Base-by-base conservation (phyloP, 1,140 invertebrate species). In the Calephelis virginiensis region DNA sequence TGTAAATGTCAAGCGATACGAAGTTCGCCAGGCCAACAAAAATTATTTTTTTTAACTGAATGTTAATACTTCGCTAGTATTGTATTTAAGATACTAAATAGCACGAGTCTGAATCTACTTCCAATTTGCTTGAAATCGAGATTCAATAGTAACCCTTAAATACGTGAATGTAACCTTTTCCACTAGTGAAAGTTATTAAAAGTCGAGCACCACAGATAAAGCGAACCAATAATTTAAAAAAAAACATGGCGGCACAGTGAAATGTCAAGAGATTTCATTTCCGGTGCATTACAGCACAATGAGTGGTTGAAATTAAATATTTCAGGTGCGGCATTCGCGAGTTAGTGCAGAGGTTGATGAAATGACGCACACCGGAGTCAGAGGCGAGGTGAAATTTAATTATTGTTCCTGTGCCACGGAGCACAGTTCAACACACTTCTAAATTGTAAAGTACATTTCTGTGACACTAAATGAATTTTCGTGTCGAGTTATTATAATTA, bases 221-320 rank as follows among this genome's bases (percentile, higher is more conserved):
- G 28, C 28, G 5, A 28, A 28, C 28, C 28, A 28, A 28, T 28
- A 28, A 28, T 4, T 28, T n/a, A n/a, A 46, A 72, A 70, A 75
- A 61, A 59, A 63, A 48, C 66, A 66, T 47, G 65, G 56, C 62
- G 66, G 67, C 67, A 72, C 72, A 74, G 69, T 72, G 78, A 80
- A 79, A 77, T 82, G 81, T 80, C 72, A 80, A 77, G 75, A 85
- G 79, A 82, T 81, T 84, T 86, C 75, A 87, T 87, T 84, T 85
- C 81, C 80, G 76, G 77, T 78, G 82, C 79, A 89, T 86, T 86
- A 81, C 72, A 73, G 78, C 74, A 85, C 82, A 86, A 87, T 84
- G 77, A 78, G 75, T 81, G 76, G 83, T 81, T 68, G 80, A 82
- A 85, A 89, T 86, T 86, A 88, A 89, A 90, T 88, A 88, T 88